phyloP scores from a whole-genome alignment of 2,113 vertebrate genomes.

The Tauraco erythrolophus region DNA sequence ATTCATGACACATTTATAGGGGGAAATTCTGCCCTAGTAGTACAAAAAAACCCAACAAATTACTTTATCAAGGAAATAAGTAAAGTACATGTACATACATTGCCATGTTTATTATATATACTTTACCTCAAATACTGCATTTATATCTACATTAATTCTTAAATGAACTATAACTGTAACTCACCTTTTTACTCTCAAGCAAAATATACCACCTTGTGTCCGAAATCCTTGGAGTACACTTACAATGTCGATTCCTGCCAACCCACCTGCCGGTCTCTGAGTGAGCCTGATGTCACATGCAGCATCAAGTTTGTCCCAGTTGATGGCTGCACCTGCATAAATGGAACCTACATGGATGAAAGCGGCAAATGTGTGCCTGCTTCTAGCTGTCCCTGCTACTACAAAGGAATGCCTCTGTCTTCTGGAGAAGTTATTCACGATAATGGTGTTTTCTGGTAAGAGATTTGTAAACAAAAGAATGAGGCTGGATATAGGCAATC shows the following conservation, averaged over 20 bases:
- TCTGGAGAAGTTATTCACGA: conserved; percentile 77
- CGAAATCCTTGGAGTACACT: conserved; percentile 73
- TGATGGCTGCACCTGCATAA: conserved; percentile 78
- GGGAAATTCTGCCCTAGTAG: not conserved
- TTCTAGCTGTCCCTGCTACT: conserved; percentile 80
- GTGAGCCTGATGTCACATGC: conserved; percentile 74
- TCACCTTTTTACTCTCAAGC: conserved; percentile 68
- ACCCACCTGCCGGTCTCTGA: conserved; percentile 78
- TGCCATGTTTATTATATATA: not conserved
- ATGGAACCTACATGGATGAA: conserved; percentile 77
- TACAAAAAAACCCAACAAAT: not conserved
- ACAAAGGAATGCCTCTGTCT: conserved; percentile 67
- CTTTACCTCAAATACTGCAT: not conserved
- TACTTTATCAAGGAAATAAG: not conserved
- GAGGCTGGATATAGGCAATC: not conserved
- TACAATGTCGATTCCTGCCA: conserved; percentile 69
- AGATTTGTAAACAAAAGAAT: not conserved
- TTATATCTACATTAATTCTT: not conserved
- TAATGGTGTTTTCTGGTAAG: conserved; percentile 78
- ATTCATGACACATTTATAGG: not conserved
- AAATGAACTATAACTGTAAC: not conserved
- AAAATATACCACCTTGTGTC: conserved; percentile 78
- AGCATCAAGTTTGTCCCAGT: conserved; percentile 71
- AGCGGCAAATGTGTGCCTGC: conserved; percentile 76
- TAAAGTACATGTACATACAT: not conserved